Conservation (phyloP, 2,888 invertebrate species). For the Andrena trimmerana region DNA sequence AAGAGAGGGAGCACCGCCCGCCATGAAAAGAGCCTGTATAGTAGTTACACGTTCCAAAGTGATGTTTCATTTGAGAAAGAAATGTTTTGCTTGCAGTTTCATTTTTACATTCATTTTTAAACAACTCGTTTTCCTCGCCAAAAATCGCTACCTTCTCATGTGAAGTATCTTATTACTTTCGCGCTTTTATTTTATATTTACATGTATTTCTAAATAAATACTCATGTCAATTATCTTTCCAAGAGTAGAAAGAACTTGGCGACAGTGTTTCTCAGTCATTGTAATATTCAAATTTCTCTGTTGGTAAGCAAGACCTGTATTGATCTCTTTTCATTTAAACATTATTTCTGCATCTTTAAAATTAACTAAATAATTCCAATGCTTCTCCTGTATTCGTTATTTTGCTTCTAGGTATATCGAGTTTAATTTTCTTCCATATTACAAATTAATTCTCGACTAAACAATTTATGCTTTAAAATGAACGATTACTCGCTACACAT, state of each 20-base stretch:
- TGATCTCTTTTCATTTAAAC: not conserved
- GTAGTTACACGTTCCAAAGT: not conserved
- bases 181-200: not conserved
- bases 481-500: not conserved
- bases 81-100: not conserved
- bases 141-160: not conserved
- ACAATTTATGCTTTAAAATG: too few species aligned
- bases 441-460: too few species aligned
- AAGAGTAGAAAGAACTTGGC: not conserved
- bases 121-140: not conserved
- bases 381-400: not conserved
- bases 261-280: not conserved
- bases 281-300: not conserved
- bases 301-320: constrained; percentile 3
- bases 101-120: not conserved
- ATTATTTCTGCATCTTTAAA: not conserved
- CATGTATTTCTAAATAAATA: constrained; percentile 2
- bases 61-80: not conserved
- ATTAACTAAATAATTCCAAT: not conserved
- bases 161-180: not conserved
- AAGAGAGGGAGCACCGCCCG: constrained; percentile 19
- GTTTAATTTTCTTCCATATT: not conserved
- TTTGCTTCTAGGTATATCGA: not conserved
- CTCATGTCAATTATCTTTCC: not conserved
- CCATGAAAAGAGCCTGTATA: constrained; percentile 5